A percentile compares a stretch with the other conserved stretches of the same genome.
These are phyloP conservation scores for Onychomys arenicola DNA, from an alignment of 2,797 vertebrate genomes.

Conservation along the genomic window DNA sequence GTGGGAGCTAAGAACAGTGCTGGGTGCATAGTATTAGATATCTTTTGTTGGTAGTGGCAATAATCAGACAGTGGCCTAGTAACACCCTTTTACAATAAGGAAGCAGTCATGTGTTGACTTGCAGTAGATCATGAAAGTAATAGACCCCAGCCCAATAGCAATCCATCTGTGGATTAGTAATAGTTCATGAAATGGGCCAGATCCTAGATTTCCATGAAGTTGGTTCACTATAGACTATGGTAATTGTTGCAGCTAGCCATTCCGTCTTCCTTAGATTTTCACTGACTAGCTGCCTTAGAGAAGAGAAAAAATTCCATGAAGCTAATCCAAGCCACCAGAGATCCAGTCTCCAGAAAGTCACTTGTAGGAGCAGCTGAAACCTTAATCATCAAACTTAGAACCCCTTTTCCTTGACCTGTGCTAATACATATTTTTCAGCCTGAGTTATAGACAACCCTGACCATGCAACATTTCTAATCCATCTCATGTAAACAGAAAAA, in stretches of 20 bases:
- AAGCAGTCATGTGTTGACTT: background rate
- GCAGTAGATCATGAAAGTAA: background rate
- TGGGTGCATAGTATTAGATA: background rate
- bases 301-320: background rate
- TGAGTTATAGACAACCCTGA: background rate
- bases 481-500: background rate
- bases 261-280: background rate
- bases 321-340: background rate
- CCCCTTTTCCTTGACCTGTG: background rate
- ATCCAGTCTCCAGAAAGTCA: background rate
- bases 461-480: background rate
- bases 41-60: background rate
- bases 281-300: background rate
- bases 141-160: background rate
- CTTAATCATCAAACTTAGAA: background rate
- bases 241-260: background rate
- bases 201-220: conserved; percentile 13
- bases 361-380: background rate
- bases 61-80: background rate
- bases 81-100: background rate
- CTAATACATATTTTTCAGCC: background rate
- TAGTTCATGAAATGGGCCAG: background rate
- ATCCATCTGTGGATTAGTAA: background rate
- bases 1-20: background rate
- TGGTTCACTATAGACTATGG: background rate